phyloP scores from a whole-genome alignment of 2,113 vertebrate species.

The Channa argus region DNA sequence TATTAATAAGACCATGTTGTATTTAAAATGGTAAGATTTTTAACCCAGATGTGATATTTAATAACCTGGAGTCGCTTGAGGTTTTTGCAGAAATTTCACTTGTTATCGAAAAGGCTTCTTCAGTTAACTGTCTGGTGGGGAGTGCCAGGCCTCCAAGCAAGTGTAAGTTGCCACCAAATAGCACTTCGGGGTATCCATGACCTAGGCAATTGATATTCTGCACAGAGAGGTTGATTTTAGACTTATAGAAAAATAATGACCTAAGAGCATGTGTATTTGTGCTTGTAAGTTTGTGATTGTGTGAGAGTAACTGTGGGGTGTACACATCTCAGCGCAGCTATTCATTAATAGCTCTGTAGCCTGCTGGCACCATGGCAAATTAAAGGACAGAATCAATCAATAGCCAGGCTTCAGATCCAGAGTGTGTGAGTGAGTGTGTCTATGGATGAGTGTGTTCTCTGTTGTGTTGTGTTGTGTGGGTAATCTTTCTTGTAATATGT shows the following conservation, averaged over 20 bases:
- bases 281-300: neutral
- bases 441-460: neutral
- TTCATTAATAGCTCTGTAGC: constrained; percentile 65
- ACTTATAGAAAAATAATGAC: constrained; percentile 24
- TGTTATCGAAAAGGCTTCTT: no score
- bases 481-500: constrained; percentile 26
- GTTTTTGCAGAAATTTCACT: no score
- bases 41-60: no score
- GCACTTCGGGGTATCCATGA: no score
- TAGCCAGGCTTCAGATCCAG: constrained; percentile 23
- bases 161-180: no score
- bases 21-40: no score
- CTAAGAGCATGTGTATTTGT: constrained; percentile 4
- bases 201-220: no score
- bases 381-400: constrained; percentile 57
- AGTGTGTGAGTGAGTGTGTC: neutral
- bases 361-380: constrained; percentile 62
- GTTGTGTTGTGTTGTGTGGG: constrained; percentile 11
- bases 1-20: no score
- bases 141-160: no score
- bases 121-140: no score
- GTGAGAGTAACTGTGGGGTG: neutral
- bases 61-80: no score
- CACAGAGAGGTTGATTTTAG: neutral
- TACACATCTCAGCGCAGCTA: constrained; percentile 58